phyloP scores from a whole-genome alignment of 2,888 invertebrate genomes.

The Nomada flava region DNA sequence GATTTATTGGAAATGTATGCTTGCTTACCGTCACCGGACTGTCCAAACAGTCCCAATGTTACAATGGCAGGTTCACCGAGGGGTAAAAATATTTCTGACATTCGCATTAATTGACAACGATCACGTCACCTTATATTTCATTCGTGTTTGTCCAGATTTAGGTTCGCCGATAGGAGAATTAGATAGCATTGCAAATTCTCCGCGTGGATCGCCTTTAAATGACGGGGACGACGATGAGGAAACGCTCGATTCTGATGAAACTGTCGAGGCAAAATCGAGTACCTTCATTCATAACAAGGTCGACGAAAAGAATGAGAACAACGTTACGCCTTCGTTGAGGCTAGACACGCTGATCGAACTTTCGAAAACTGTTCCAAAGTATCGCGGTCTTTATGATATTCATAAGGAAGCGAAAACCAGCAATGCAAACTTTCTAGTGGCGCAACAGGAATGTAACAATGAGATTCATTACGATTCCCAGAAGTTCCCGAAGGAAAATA shows the following conservation, averaged over 20 bases:
- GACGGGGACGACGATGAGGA: constrained; percentile 76
- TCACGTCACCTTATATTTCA: background rate
- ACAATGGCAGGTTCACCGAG: constrained; percentile 82
- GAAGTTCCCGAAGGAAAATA: constrained; percentile 86
- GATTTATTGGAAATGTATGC: constrained; percentile 78
- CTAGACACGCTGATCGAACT: constrained; percentile 71
- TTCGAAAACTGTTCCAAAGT: constrained; percentile 76
- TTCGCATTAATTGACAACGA: background rate
- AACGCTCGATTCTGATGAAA: constrained; percentile 80
- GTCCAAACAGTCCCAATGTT: constrained; percentile 80
- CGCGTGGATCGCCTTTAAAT: constrained; percentile 78
- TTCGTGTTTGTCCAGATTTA: constrained; percentile 52
- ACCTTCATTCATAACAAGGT: constrained; percentile 80
- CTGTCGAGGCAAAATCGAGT: constrained; percentile 76
- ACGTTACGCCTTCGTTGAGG: constrained; percentile 66
- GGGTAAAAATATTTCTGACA: constrained; percentile 68
- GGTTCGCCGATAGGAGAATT: constrained; percentile 79
- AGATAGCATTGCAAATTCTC: constrained; percentile 81
- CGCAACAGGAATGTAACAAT: constrained; percentile 83
- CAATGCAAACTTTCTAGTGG: constrained; percentile 86
- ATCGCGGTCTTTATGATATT: constrained; percentile 84
- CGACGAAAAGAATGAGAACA: constrained; percentile 69
- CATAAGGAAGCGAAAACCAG: constrained; percentile 87
- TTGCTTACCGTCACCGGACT: constrained; percentile 77
- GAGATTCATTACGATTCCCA: constrained; percentile 86